These are phyloP conservation scores for Chaetorhynchus papuensis DNA, from an alignment of 2,113 vertebrate species.

Conservation along the genomic window DNA sequence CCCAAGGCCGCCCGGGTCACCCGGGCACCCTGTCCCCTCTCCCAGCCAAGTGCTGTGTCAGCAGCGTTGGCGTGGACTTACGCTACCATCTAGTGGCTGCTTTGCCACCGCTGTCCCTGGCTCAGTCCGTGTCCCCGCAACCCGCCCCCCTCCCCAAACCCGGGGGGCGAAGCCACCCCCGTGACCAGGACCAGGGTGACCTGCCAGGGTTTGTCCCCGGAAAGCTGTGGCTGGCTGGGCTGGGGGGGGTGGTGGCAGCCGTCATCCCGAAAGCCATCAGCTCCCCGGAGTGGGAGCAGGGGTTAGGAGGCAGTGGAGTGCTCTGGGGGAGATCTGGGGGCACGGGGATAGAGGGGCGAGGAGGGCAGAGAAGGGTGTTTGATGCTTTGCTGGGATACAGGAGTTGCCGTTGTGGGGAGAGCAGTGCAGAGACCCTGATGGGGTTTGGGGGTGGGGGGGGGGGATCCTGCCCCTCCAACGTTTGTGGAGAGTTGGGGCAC, in stretches of 20 bases:
- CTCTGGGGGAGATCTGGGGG: neutral
- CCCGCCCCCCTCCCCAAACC: neutral
- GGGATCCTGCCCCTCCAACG: fast-evolving
- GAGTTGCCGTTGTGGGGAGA: neutral
- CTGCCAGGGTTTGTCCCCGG: neutral
- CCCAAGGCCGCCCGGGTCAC: constrained; percentile 4
- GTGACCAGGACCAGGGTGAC: neutral
- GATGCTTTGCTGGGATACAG: neutral
- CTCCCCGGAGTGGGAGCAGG: no score
- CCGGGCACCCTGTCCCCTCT: neutral
- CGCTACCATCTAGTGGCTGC: constrained; percentile 62
- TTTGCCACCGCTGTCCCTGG: neutral
- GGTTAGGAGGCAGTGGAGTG: neutral
- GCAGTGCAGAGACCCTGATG: fast-evolving
- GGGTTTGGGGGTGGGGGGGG: neutral
- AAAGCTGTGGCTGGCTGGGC: neutral
- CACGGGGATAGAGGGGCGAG: fast-evolving
- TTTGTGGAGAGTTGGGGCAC: fast-evolving
- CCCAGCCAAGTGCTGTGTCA: constrained; percentile 44
- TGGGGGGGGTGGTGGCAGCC: fast-evolving
- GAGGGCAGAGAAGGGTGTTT: neutral
- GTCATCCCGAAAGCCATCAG: neutral
- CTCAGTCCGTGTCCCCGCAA: neutral
- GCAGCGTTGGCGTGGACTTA: constrained; percentile 37
- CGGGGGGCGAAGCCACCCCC: neutral